Evolutionary conservation across 2,113 vertebrate species (phyloP).

Genomic region (Dicaeum eximium): DNA sequence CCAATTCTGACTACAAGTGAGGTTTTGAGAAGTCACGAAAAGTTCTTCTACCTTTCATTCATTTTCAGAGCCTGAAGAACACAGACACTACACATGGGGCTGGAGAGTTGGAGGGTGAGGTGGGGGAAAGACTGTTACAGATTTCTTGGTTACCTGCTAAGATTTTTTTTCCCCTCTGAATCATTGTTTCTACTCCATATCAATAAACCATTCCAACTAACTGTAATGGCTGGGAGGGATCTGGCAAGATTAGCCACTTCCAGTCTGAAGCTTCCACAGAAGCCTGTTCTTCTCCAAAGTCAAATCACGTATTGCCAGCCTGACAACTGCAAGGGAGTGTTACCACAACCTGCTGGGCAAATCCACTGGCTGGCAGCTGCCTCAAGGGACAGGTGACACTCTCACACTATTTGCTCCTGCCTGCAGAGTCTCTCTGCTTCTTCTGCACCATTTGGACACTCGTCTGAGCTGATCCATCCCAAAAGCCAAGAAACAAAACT

Average conservation of each 20-base stretch:
- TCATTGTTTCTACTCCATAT: background rate
- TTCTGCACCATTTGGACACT: background rate
- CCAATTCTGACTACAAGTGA: background rate
- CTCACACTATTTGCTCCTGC: background rate
- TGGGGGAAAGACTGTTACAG: background rate
- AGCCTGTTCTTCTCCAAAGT: background rate
- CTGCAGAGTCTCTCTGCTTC: background rate
- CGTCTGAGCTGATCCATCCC: background rate
- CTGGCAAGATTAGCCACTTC: background rate
- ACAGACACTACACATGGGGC: background rate
- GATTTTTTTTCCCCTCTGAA: background rate
- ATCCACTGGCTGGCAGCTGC: background rate
- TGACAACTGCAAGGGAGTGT: rapidly evolving
- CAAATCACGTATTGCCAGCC: background rate
- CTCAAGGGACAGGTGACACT: background rate
- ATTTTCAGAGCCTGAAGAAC: background rate
- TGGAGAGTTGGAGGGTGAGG: background rate
- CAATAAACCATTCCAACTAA: background rate
- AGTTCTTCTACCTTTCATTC: background rate
- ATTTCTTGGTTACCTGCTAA: background rate
- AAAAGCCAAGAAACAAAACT: background rate
- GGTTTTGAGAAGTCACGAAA: background rate
- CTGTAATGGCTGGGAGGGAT: background rate
- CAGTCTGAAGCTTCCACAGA: background rate
- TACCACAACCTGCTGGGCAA: background rate